Evolutionary conservation across 2,797 vertebrate genomes (phyloP).

Genomic region (Pampus argenteus): DNA sequence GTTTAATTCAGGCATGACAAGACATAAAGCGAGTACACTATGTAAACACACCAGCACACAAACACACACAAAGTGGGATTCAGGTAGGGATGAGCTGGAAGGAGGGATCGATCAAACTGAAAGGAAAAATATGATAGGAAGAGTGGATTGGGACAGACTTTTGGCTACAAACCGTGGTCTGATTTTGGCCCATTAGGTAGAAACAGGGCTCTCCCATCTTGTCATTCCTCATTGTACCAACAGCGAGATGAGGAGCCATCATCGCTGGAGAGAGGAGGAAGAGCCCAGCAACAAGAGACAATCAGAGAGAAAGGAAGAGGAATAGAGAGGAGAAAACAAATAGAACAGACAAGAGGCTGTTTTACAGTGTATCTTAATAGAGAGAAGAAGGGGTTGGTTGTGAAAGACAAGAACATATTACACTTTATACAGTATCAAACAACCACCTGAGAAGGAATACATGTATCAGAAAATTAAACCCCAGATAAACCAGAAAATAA

Average conservation of each 20-base stretch:
- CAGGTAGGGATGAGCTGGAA: constrained; percentile 63
- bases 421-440: constrained; percentile 31
- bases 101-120: constrained; percentile 52
- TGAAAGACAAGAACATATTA: constrained; percentile 43
- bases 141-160: constrained; percentile 82
- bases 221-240: constrained; percentile 99
- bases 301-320: constrained; percentile 78
- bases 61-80: constrained; percentile 69
- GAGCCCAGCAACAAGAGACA: constrained; percentile 91
- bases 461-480: constrained; percentile 30
- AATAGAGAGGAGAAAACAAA: constrained; percentile 75
- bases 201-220: constrained; percentile 99
- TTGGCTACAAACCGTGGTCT: constrained; percentile 99
- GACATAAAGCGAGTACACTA: constrained; percentile 89
- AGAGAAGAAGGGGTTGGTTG: constrained; percentile 53
- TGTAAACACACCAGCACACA: constrained; percentile 74
- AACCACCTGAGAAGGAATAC: constrained; percentile 8
- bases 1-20: constrained; percentile 86
- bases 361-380: constrained; percentile 67
- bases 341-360: constrained; percentile 85
- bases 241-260: constrained; percentile 99
- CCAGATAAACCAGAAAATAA: constrained; percentile 22
- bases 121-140: constrained; percentile 56
- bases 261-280: constrained; percentile 96
- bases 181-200: constrained; percentile 99